Evolutionary conservation across 2,888 invertebrate genomes (phyloP).

Genomic region (Ethmia dodecea): DNA sequence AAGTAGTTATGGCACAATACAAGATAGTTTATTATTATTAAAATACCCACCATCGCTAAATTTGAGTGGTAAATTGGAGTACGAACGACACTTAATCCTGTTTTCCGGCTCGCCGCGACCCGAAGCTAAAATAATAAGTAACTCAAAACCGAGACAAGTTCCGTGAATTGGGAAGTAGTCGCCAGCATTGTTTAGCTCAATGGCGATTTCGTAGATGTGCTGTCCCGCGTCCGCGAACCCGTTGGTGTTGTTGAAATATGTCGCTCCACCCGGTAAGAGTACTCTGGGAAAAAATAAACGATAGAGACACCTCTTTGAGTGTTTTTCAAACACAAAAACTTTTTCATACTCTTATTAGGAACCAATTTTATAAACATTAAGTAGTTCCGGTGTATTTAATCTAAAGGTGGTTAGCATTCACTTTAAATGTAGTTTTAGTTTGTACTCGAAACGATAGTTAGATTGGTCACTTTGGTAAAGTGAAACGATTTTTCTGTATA

Average conservation of each 20-base stretch:
- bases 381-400: too few relatives aligned
- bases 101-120: constrained; percentile 72
- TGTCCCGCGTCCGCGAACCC: constrained; percentile 88
- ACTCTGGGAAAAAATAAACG: constrained; percentile 83
- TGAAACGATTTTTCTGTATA: too few relatives aligned
- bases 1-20: too few relatives aligned
- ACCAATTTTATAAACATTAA: too few relatives aligned
- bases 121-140: constrained; percentile 80
- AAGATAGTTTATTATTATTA: too few relatives aligned
- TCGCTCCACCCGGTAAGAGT: constrained; percentile 89
- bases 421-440: too few relatives aligned
- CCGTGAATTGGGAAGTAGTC: constrained; percentile 92
- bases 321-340: too few relatives aligned
- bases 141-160: constrained; percentile 92
- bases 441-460: too few relatives aligned
- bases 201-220: constrained; percentile 82
- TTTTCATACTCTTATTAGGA: too few relatives aligned
- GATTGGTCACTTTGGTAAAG: too few relatives aligned
- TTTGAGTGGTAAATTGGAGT: constrained; percentile 80
- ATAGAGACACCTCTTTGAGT: too few relatives aligned
- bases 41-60: constrained; percentile 78
- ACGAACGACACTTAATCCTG: constrained; percentile 79
- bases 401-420: too few relatives aligned
- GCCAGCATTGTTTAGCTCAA: constrained; percentile 81
- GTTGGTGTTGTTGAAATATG: constrained; percentile 81